Evolutionary conservation across 2,797 vertebrate species (phyloP), one percentile per base, ranked within the genome.

Genomic region (Sus cebifrons): DNA sequence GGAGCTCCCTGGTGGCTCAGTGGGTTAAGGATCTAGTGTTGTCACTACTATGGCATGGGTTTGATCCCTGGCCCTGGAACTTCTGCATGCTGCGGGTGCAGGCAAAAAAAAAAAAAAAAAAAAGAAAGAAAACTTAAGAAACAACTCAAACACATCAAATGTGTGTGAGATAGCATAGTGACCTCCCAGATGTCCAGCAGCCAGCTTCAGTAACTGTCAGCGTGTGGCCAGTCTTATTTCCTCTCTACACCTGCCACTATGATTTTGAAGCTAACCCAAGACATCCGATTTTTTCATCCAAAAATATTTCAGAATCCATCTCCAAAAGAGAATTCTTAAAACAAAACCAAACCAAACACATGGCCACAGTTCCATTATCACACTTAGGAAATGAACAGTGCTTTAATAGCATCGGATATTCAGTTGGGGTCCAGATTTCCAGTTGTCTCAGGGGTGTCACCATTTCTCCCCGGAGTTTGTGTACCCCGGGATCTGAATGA

Each of bases 161-260:
- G 54, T 29, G 1, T 3, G 0, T 14, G 20, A 29, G 27, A 1
- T 2, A 49, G 18, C 1, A 0, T 5, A 13, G 0, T 4, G 12
- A 16, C 13, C 25, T 44, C 18, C 13, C 6, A 3, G 5, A 0
- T 12, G 6, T 12, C 4, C 36, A 0, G 18, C 14, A 13, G 14
- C n/a, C 25, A 6, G 62, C 75, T 1, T 49, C 16, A 2, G 2
- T 56, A 36, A 1, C 32, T 0, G 1, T 13, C 32, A 11, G 0
- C 65, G 21, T 9, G 0, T 0, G 13, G 32, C 56, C 52, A 5
- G 5, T 25, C 16, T 23, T 1, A 9, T 16, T 16, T 60, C 49
- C 67, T 15, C 52, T 9, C 0, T 20, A 2, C 1, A 14, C 25
- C 5, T 7, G 2, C 40, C 49, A 49, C 0, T 40, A 4, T 77